Evolutionary conservation across 1,140 invertebrate species (phyloP), one percentile per base, ranked within the genome.

Genomic region (Ganaspis sp.): DNA sequence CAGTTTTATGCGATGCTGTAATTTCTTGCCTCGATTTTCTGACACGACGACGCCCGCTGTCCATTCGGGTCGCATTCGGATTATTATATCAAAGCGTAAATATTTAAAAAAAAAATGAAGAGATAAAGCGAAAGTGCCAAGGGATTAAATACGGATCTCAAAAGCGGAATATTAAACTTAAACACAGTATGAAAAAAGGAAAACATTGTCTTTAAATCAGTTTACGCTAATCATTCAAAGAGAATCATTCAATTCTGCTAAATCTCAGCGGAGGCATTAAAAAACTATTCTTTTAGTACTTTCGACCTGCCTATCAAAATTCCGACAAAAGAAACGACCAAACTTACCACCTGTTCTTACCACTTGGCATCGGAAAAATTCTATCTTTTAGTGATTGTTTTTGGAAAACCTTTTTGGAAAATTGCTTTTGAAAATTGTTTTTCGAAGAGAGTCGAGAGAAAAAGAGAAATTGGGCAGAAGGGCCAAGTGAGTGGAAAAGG

Each of bases 1-100:
- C 82, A 90, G 88, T 90, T 90, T 89, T 90, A 90, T 89, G 88
- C 79, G 87, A 85, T 74, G 49, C 79, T 64, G 29, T 38, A 17
- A 73, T 45, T 71, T 75, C 64, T 73, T 42, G 58, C 75, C 23
- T 78, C 74, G 70, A 79, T 75, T 21, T 64, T 73, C 79, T 75
- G 37, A 69, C 40, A 58, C 38, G 26, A 29, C 17, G 26, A 42
- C 64, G 76, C 69, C 69, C 79, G 64, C 71, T 77, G 73, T 74
- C 82, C 78, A 76, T 75, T 72, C 75, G 75, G 70, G 72, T 75
- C 82, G 81, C 81, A 77, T 80, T 81, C 79, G 78, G 72, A 85
- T 90, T 91, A 90, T 91, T 91, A 90, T 90, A 89, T 85, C 83
- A 81, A 78, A 87, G 83, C 88, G 85, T 89, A 87, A 90, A 90